A percentile compares a stretch with the other conserved stretches of the same genome.
phyloP scores from a whole-genome alignment of 2,888 invertebrate species.

The Crossocerus cetratus region DNA sequence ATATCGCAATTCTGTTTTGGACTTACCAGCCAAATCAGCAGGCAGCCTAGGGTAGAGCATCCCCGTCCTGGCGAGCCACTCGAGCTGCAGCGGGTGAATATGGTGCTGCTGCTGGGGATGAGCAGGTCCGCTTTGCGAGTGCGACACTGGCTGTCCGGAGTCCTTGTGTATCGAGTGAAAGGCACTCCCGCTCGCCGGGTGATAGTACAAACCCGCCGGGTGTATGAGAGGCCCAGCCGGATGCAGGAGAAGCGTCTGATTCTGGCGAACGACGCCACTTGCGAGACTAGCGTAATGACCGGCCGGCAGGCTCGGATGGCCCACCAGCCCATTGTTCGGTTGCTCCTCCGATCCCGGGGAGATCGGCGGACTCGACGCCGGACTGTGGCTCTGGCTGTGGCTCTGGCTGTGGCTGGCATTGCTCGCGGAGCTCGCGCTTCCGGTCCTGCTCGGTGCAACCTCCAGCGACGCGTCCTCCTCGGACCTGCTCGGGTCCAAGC shows the following conservation, averaged over 20 bases:
- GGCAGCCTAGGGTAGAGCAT: constrained; percentile 95
- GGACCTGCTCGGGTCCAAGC: constrained; percentile 61
- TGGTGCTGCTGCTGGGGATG: constrained; percentile 82
- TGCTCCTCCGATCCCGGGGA: constrained; percentile 90
- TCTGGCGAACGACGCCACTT: constrained; percentile 64
- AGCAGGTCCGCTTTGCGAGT: constrained; percentile 61
- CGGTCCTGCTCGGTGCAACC: constrained; percentile 75
- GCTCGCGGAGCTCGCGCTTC: constrained; percentile 80
- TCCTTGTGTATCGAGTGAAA: constrained; percentile 78
- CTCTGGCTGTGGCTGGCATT: constrained; percentile 80
- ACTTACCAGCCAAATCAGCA: constrained; percentile 86
- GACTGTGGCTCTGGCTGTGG: constrained; percentile 81
- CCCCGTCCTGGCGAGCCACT: constrained; percentile 94
- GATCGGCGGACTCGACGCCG: constrained; percentile 86
- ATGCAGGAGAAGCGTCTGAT: constrained; percentile 70
- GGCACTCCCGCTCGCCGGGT: constrained; percentile 71
- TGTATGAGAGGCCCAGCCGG: constrained; percentile 70
- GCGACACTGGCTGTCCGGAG: constrained; percentile 73
- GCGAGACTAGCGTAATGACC: constrained; percentile 49
- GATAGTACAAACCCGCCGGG: constrained; percentile 71
- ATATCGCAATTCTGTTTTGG: too few relatives aligned
- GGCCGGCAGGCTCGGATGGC: constrained; percentile 46
- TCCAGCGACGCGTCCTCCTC: constrained; percentile 60
- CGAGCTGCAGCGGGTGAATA: constrained; percentile 84
- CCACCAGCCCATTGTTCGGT: constrained; percentile 45